These are phyloP conservation scores for Monoplex corrugatus DNA, from an alignment of 2,888 invertebrate genomes.

Conservation along the genomic window DNA sequence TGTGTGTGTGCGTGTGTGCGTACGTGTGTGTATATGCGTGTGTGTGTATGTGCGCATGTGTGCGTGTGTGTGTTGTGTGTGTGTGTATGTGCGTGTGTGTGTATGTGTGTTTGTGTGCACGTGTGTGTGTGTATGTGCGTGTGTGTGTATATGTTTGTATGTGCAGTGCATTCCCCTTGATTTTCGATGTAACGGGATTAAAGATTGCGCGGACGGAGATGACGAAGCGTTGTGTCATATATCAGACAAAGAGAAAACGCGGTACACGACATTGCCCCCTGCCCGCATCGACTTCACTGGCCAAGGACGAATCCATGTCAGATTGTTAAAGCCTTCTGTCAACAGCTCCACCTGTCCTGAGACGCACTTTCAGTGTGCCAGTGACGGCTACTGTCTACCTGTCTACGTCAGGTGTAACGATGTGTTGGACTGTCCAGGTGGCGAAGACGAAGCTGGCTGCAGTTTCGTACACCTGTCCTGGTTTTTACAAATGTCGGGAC, in stretches of 20 bases:
- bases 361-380: conserved; percentile 45
- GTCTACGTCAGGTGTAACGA: conserved; percentile 51
- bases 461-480: conserved; percentile 35
- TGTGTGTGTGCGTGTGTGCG: background rate
- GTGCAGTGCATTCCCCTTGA: conserved; percentile 41
- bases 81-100: background rate
- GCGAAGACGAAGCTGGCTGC: conserved; percentile 48
- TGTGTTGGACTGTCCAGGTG: conserved; percentile 43
- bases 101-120: conserved; percentile 24
- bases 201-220: background rate
- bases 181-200: background rate
- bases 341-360: conserved; percentile 15
- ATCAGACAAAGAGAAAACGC: too few species aligned
- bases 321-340: too few species aligned
- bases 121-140: background rate
- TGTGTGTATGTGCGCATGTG: background rate
- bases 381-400: conserved; percentile 49
- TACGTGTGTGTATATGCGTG: conserved; percentile 4
- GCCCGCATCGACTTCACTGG: conserved; percentile 35
- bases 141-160: background rate
- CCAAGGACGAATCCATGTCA: background rate
- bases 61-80: background rate
- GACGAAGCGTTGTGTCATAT: background rate
- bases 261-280: background rate
- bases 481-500: background rate